Conservation (phyloP, 2,113 vertebrate species). For the Paratilapia polleni region DNA sequence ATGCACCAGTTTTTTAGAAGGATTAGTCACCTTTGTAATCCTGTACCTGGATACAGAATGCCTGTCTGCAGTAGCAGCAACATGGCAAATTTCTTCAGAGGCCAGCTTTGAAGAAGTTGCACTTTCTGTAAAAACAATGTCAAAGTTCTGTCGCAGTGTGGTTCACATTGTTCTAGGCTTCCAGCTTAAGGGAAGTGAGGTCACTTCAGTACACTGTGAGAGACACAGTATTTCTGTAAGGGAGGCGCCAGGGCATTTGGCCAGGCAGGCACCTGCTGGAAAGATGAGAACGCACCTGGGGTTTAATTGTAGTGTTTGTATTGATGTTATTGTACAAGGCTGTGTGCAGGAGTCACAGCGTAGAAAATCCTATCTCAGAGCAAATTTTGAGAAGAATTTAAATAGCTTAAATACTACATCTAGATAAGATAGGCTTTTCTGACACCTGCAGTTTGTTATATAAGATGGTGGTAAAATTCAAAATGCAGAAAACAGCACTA, state of each 20-base stretch:
- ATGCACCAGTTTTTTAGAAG: conserved; percentile 8
- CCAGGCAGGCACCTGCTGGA: conserved; percentile 49
- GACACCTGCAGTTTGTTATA: background rate
- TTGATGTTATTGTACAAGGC: background rate
- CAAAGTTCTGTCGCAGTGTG: conserved; percentile 10
- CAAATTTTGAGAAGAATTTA: background rate
- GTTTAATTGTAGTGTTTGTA: conserved; percentile 13
- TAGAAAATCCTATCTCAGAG: background rate
- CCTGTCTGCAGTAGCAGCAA: background rate
- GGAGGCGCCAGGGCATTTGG: conserved; percentile 47
- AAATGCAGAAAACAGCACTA: no score
- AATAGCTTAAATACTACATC: background rate
- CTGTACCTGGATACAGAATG: background rate
- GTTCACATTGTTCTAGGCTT: conserved; percentile 49
- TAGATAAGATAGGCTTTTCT: background rate
- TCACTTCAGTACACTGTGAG: conserved; percentile 35
- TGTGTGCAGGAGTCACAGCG: background rate
- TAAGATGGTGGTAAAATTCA: no score
- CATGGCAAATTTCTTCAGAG: background rate
- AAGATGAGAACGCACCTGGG: conserved; percentile 62
- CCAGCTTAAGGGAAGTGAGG: conserved; percentile 20
- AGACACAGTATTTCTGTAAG: conserved; percentile 46
- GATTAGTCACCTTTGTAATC: conserved; percentile 31
- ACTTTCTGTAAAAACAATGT: conserved; percentile 25
- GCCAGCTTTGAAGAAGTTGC: conserved; percentile 43